phyloP scores from a whole-genome alignment of 2,888 invertebrate genomes.

The Leucoma salicis region DNA sequence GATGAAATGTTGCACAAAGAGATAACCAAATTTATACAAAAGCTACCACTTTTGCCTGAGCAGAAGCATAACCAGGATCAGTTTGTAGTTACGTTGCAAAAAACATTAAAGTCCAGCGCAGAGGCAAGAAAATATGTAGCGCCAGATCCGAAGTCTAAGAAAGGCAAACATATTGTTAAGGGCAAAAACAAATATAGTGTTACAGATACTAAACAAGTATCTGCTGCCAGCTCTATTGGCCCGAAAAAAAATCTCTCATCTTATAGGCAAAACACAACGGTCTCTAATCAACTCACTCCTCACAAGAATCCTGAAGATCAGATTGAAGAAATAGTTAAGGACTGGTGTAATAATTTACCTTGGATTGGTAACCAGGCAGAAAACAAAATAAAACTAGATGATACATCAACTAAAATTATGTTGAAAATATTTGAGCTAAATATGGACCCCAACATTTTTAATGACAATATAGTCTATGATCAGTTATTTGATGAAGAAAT shows the following conservation, averaged over 20 bases:
- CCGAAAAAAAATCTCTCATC: background rate
- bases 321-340: constrained; percentile 47
- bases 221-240: constrained; percentile 30
- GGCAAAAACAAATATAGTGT: constrained; percentile 1
- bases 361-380: constrained; percentile 29
- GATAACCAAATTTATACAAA: constrained; percentile 51
- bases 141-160: constrained; percentile 9
- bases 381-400: constrained; percentile 40
- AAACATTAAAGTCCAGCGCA: constrained; percentile 41
- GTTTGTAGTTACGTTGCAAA: constrained; percentile 40
- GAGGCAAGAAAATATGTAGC: constrained; percentile 44
- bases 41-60: constrained; percentile 42
- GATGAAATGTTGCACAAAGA: constrained; percentile 48
- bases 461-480: constrained; percentile 45
- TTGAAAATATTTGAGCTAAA: constrained; percentile 57
- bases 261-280: background rate
- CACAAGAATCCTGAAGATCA: constrained; percentile 46
- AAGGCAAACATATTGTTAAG: constrained; percentile 8
- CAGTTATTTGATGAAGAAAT: constrained; percentile 47
- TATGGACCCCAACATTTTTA: constrained; percentile 43
- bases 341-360: constrained; percentile 55
- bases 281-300: background rate
- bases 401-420: constrained; percentile 48
- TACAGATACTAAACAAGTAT: constrained; percentile 26
- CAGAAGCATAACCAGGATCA: constrained; percentile 32